These are phyloP conservation scores for Leptarthrus brevirostris DNA, from an alignment of 2,888 invertebrate genomes.

Conservation along the genomic window DNA sequence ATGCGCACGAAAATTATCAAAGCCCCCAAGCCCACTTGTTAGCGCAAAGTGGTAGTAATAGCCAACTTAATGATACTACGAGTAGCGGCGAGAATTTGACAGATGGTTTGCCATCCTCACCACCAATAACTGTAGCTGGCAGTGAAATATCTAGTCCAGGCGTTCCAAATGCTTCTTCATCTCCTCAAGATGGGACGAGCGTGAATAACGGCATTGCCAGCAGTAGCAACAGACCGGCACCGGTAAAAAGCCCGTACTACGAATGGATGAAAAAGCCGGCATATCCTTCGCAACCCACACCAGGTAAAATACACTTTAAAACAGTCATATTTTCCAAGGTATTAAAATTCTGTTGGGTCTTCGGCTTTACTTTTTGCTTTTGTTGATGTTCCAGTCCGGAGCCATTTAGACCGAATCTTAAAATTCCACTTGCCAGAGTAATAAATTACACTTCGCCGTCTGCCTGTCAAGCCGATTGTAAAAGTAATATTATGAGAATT, in stretches of 20 bases:
- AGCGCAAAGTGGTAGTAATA: constrained; percentile 60
- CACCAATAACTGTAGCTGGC: constrained; percentile 71
- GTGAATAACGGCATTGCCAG: constrained; percentile 56
- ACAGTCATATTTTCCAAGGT: not conserved
- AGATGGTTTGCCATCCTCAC: constrained; percentile 69
- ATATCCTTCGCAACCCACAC: constrained; percentile 85
- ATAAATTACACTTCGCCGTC: constrained; percentile 22
- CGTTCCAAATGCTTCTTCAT: constrained; percentile 63
- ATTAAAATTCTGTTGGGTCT: constrained; percentile 29
- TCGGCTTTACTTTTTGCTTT: not conserved
- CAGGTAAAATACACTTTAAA: constrained; percentile 70
- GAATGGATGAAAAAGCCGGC: constrained; percentile 94
- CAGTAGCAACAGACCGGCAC: constrained; percentile 71
- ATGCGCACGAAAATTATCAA: constrained; percentile 68
- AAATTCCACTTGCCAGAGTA: not conserved
- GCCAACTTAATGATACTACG: constrained; percentile 57
- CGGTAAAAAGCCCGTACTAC: constrained; percentile 83
- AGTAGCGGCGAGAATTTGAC: constrained; percentile 59
- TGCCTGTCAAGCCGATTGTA: not conserved
- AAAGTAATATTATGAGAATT: not conserved
- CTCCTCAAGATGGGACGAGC: constrained; percentile 62
- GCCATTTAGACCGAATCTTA: not conserved
- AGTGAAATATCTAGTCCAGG: constrained; percentile 74
- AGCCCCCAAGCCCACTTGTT: constrained; percentile 68
- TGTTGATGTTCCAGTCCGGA: not conserved